A percentile compares a stretch with the other conserved stretches of the same genome.
phyloP scores from a whole-genome alignment of 2,113 vertebrate genomes.

The Falco punctatus region DNA sequence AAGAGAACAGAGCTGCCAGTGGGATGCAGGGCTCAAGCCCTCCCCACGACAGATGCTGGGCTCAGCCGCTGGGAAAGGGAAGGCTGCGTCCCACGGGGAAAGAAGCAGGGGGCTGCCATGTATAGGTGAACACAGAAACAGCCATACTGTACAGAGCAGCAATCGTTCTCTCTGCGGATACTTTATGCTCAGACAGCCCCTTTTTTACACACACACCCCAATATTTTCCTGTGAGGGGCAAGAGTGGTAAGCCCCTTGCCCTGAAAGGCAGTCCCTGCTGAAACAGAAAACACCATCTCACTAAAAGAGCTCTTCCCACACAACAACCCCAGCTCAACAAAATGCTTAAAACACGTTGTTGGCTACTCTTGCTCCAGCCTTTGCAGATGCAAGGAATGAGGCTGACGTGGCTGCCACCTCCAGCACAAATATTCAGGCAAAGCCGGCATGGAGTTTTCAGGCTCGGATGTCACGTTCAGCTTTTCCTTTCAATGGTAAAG shows the following conservation, averaged over 20 bases:
- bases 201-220: accelerated
- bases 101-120: not conserved
- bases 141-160: accelerated
- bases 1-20: not conserved
- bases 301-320: not conserved
- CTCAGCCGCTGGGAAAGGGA: not conserved
- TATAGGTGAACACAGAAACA: not conserved
- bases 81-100: not conserved
- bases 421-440: not conserved
- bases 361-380: not conserved
- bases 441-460: not conserved
- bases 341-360: accelerated
- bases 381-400: accelerated
- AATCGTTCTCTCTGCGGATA: not conserved
- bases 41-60: not conserved
- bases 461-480: not conserved
- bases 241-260: not conserved
- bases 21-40: accelerated
- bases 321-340: not conserved
- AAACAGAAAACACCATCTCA: not conserved
- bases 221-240: accelerated
- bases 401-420: accelerated
- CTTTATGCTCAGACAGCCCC: not conserved
- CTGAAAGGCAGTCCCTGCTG: not conserved
- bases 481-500: not conserved